Percentiles rank a stretch among this genome's conserved stretches.
These are phyloP conservation scores for Brotula barbata DNA, from an alignment of 2,797 vertebrate species.

Conservation along the genomic window DNA sequence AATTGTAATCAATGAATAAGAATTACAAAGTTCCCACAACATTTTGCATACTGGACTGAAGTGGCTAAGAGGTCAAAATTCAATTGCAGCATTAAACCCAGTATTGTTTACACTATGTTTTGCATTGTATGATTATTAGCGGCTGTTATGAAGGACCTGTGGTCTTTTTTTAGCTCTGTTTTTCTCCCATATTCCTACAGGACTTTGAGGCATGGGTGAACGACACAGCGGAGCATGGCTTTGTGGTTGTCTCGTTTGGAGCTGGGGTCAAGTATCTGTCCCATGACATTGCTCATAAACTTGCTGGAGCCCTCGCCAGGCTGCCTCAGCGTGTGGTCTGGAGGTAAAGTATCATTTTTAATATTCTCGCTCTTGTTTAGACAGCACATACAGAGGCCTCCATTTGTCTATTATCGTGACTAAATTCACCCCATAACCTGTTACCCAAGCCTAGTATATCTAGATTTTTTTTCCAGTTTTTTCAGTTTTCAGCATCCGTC, in stretches of 20 bases:
- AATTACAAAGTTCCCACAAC: background rate
- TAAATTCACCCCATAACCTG: background rate
- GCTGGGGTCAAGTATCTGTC: constrained; percentile 98
- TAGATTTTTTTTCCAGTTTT: too few species aligned
- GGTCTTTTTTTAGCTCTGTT: background rate
- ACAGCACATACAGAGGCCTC: background rate
- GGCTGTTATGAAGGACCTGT: too few species aligned
- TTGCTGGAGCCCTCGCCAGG: constrained; percentile 89
- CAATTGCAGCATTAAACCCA: background rate
- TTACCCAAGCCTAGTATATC: too few species aligned
- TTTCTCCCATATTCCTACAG: constrained; percentile 66
- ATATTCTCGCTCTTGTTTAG: background rate
- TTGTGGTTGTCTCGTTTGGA: constrained; percentile 96
- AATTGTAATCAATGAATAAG: background rate
- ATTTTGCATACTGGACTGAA: background rate
- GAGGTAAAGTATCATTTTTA: constrained; percentile 82
- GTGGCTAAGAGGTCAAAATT: background rate
- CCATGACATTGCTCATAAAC: constrained; percentile 90
- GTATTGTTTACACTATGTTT: background rate
- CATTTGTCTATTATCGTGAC: background rate
- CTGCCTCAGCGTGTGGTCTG: constrained; percentile 94
- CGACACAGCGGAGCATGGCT: constrained; percentile 89
- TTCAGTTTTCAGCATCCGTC: too few species aligned
- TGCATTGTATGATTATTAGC: background rate
- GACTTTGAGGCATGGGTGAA: constrained; percentile 91